phyloP scores from a whole-genome alignment of 1,140 invertebrate species.

The Diprion similis region DNA sequence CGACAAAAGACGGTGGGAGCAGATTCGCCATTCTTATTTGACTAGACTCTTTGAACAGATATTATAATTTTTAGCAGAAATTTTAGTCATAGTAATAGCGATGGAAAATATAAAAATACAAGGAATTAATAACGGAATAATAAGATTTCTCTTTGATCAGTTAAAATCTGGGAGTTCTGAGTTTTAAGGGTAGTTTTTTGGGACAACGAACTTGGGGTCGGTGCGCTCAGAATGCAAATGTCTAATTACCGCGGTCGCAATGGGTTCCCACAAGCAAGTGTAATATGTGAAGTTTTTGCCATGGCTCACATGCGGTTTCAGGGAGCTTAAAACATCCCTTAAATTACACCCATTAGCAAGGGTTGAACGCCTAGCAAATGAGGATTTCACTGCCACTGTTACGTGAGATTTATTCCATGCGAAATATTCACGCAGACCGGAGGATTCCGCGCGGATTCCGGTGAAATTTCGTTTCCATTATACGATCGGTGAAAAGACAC shows the following conservation, averaged over 20 bases:
- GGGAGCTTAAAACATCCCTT: constrained; percentile 17
- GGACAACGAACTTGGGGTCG: not conserved
- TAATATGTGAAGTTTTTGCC: constrained; percentile 15
- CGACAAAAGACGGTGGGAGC: no score
- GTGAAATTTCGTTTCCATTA: no score
- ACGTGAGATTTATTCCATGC: constrained; percentile 17
- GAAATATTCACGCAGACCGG: not conserved
- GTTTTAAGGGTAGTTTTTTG: not conserved
- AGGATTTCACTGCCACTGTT: constrained; percentile 15
- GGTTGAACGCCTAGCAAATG: constrained; percentile 17
- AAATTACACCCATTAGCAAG: constrained; percentile 19
- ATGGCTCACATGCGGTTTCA: not conserved
- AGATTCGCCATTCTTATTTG: no score
- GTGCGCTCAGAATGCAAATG: not conserved
- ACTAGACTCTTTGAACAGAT: no score
- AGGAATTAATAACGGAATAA: no score
- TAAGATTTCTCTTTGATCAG: no score
- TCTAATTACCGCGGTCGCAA: constrained; percentile 9
- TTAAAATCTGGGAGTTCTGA: not conserved
- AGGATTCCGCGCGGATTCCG: not conserved
- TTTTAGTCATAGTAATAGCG: no score
- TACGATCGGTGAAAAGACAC: no score
- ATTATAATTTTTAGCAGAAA: no score
- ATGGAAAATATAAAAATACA: no score
- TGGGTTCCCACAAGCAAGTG: not conserved